These are phyloP conservation scores for Xiphophorus birchmanni DNA, from an alignment of 2,797 vertebrate genomes.

Conservation along the genomic window DNA sequence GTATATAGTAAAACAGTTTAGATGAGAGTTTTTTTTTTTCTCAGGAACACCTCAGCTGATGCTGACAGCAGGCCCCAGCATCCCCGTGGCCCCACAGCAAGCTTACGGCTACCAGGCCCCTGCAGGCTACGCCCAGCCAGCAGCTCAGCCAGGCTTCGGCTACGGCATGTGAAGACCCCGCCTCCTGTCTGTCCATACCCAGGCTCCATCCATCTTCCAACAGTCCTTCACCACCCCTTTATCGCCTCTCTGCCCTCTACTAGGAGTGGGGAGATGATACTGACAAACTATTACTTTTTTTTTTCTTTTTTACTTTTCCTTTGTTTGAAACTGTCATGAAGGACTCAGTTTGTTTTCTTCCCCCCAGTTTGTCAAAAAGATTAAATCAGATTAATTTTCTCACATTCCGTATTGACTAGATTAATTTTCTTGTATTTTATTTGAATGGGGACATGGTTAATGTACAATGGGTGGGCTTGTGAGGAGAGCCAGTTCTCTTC, in stretches of 20 bases:
- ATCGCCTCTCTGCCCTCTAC: slow-evolving; percentile 80
- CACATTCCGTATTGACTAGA: slow-evolving; percentile 93
- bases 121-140: slow-evolving; percentile 85
- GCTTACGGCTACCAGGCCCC: slow-evolving; percentile 93
- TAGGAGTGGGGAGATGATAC: slow-evolving; percentile 65
- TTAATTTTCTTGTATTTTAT: slow-evolving; percentile 82
- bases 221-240: slow-evolving; percentile 88
- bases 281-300: slow-evolving; percentile 69
- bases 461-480: slow-evolving; percentile 80
- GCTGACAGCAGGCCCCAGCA: slow-evolving; percentile 96
- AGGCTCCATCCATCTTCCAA: slow-evolving; percentile 81
- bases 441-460: slow-evolving; percentile 89
- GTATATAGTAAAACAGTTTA: not conserved
- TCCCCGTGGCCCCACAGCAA: slow-evolving; percentile 92
- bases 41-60: slow-evolving; percentile 96
- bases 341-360: slow-evolving; percentile 82
- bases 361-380: slow-evolving; percentile 84
- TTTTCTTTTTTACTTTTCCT: slow-evolving; percentile 31
- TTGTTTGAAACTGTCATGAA: slow-evolving; percentile 90
- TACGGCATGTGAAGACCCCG: slow-evolving; percentile 91
- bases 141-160: slow-evolving; percentile 90
- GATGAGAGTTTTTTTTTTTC: not conserved
- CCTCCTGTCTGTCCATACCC: slow-evolving; percentile 49
- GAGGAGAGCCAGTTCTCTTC: slow-evolving; percentile 77
- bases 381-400: slow-evolving; percentile 84